phyloP scores from a whole-genome alignment of 2,888 invertebrate species.

The Ennomos quercinarius region DNA sequence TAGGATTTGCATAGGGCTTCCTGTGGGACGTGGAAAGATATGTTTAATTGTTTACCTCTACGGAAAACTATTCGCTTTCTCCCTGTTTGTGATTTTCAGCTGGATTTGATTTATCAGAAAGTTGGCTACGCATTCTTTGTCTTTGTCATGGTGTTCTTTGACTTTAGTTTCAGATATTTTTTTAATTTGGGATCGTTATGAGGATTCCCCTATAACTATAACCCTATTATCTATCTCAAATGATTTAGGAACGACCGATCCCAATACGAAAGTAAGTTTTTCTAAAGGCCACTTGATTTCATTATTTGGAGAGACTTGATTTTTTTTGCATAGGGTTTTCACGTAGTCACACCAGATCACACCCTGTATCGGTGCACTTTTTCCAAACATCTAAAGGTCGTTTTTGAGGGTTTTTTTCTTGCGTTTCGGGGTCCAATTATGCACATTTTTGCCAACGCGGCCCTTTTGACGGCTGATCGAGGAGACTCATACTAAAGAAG shows the following conservation, averaged over 20 bases:
- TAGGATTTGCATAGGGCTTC: conserved; percentile 29
- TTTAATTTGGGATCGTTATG: no score
- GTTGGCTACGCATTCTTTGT: no score
- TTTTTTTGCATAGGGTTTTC: no score
- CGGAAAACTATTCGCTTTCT: not conserved
- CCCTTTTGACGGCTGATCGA: conserved; percentile 69
- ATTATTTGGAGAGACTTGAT: no score
- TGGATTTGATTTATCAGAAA: no score
- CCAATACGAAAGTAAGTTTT: no score
- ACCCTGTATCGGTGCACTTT: conserved; percentile 80
- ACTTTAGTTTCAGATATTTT: no score
- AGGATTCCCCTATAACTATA: no score
- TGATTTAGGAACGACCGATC: no score
- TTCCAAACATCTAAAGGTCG: conserved; percentile 82
- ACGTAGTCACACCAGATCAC: conserved; percentile 33
- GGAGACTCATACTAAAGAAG: conserved; percentile 70
- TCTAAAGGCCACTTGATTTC: no score
- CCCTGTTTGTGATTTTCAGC: not conserved
- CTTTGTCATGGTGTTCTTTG: no score
- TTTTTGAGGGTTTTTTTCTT: conserved; percentile 82
- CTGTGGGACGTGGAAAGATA: conserved; percentile 20
- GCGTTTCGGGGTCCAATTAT: conserved; percentile 76
- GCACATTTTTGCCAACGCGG: conserved; percentile 83
- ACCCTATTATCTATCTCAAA: no score
- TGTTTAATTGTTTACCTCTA: conserved; percentile 15